phyloP scores from a whole-genome alignment of 2,797 vertebrate species.

The Gila robusta region DNA sequence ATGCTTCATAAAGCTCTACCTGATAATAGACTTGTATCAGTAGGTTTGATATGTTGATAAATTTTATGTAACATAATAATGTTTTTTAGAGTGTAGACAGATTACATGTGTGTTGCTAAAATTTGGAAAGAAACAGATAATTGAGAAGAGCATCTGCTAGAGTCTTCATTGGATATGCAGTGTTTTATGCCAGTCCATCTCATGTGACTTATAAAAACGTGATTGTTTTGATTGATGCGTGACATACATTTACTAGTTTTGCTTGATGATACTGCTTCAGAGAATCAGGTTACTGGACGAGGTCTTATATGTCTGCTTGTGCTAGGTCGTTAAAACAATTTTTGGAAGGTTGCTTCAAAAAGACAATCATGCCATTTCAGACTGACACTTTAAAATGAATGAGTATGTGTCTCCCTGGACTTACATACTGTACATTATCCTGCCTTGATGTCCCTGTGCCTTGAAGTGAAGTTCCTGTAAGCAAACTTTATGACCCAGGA shows the following conservation, averaged over 20 bases:
- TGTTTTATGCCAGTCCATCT: conserved; percentile 2
- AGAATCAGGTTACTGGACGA: conserved; percentile 25
- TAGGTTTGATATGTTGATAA: conserved; percentile 16
- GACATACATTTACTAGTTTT: conserved; percentile 12
- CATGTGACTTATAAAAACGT: neutral
- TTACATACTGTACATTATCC: conserved; percentile 8
- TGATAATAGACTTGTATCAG: conserved; percentile 39
- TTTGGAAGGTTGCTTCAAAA: conserved; percentile 18
- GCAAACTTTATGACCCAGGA: conserved; percentile 1
- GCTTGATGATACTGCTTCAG: neutral
- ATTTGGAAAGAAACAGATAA: too few species aligned
- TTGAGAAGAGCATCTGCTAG: neutral
- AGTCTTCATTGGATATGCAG: neutral
- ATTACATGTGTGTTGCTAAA: neutral
- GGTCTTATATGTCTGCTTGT: neutral
- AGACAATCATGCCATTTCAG: neutral
- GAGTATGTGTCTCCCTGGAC: neutral
- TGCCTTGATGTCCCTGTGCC: neutral
- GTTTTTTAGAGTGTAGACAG: neutral
- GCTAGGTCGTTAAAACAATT: conserved; percentile 5
- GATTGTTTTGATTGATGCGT: neutral
- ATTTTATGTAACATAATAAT: neutral
- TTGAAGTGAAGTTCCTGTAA: neutral
- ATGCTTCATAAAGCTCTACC: conserved; percentile 32
- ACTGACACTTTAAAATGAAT: conserved; percentile 26